Percentiles rank a stretch among this genome's conserved stretches.
Evolutionary conservation across 2,888 invertebrate species (phyloP).

Genomic region (Caenorhabditis auriculariae): DNA sequence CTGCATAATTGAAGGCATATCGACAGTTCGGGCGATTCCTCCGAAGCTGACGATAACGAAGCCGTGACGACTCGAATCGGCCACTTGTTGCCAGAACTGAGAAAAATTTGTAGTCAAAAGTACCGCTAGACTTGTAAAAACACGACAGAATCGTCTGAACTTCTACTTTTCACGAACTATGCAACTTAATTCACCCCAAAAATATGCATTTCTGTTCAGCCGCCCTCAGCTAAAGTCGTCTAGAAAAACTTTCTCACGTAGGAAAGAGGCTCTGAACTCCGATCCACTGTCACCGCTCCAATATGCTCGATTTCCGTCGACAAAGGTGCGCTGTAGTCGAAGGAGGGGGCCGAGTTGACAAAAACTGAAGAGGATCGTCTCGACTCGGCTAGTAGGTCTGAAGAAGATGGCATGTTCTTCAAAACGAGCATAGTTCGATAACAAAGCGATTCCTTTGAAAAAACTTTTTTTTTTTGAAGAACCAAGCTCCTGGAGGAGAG

Average conservation of each 20-base stretch:
- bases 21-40: constrained; percentile 53
- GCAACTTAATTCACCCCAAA: too few relatives aligned
- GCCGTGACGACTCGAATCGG: constrained; percentile 29
- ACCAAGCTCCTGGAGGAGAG: too few relatives aligned
- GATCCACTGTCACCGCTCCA: constrained; percentile 46
- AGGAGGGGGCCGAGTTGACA: constrained; percentile 48
- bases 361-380: constrained; percentile 32
- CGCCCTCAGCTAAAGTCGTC: too few relatives aligned
- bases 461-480: too few relatives aligned
- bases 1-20: constrained; percentile 44
- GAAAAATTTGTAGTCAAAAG: not conserved
- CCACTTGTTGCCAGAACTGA: constrained; percentile 45
- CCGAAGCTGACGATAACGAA: constrained; percentile 56
- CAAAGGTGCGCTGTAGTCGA: constrained; percentile 50
- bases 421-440: too few relatives aligned
- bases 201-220: too few relatives aligned
- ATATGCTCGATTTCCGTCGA: constrained; percentile 42
- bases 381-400: constrained; percentile 8
- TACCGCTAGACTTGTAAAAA: too few relatives aligned
- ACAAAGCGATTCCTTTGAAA: too few relatives aligned
- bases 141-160: too few relatives aligned
- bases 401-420: too few relatives aligned
- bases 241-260: not conserved
- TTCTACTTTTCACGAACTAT: too few relatives aligned
- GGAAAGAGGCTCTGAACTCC: constrained; percentile 1